Evolutionary conservation across 2,888 invertebrate genomes (phyloP).

Genomic region (Graphium colonna): DNA sequence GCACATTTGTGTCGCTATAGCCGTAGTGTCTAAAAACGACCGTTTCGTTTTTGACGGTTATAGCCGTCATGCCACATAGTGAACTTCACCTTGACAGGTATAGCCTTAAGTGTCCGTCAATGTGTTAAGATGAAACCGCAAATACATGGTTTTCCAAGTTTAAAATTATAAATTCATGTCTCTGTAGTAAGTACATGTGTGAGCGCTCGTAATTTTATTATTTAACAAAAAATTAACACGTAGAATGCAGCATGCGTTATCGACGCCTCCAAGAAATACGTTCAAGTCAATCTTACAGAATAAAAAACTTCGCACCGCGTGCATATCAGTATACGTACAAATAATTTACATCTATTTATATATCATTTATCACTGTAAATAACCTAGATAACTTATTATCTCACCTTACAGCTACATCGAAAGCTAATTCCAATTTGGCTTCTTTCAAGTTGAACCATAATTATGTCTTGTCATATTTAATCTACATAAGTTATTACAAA

Average conservation of each 20-base stretch:
- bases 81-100: no score
- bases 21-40: no score
- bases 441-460: slow-evolving; percentile 79
- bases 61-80: no score
- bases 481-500: slow-evolving; percentile 44
- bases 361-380: slow-evolving; percentile 29
- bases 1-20: no score
- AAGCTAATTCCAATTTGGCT: slow-evolving; percentile 77
- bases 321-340: slow-evolving; percentile 27
- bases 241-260: slow-evolving; percentile 12
- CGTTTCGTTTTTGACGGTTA: no score
- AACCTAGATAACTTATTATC: slow-evolving; percentile 39
- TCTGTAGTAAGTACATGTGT: no score
- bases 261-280: slow-evolving; percentile 7
- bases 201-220: no score
- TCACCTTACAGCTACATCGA: slow-evolving; percentile 48
- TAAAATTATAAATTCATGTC: no score
- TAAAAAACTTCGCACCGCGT: slow-evolving; percentile 48
- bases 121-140: no score
- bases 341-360: slow-evolving; percentile 40
- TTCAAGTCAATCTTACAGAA: slow-evolving; percentile 35
- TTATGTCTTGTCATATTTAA: slow-evolving; percentile 69
- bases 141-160: no score
- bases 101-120: no score
- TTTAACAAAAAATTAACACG: background rate